Evolutionary conservation across 2,797 vertebrate species (phyloP), one percentile per base, ranked within the genome.

Genomic region (Pygocentrus nattereri): DNA sequence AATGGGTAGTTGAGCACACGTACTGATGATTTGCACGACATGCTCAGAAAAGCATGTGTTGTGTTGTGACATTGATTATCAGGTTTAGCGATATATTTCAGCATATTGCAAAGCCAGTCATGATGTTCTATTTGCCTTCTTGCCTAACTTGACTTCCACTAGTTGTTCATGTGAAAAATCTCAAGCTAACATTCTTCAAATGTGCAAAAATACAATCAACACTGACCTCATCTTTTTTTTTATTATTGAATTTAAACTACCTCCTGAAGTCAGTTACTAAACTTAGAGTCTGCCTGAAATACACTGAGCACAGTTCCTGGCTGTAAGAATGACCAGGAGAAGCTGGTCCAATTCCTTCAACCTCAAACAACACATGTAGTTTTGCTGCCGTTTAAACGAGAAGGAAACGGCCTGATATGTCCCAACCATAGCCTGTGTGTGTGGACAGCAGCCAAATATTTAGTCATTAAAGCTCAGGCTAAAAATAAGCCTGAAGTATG

Each of bases 401-500:
- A 27, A 74, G n/a, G 59, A 34, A 82, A 65, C 49, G 41, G 52
- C 34, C 50, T 74, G 69, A 71, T 56, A 34, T 72, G 59, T 75
- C 68, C 50, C 75, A 47, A 23, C 59, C 50, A 59, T 74, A 49
- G 59, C 61, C 31, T 78, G 74, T 77, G 80, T 80, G 77, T 56
- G 70, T 82, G 79, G 90, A 89, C 49, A 7, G 0, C 10, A 58
- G 90, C 92, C 92, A 93, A 92, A 59, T 92, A 90, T 92, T 87
- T 85, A 83, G 82, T 86, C 85, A 81, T 84, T 88, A 89, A 90
- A 84, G 81, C 84, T 77, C 75, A 72, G 52, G 71, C 89, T 85
- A 85, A 87, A 91, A 91, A 91, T 91, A 92, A 91, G 89, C 87
- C 81, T 85, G 86, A 85, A 90, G 88, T 89, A 91, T 92, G 90